Evolutionary conservation across 2,888 invertebrate species (phyloP), one percentile per base, ranked within the genome.

Genomic region (Caenorhabditis doughertyi): DNA sequence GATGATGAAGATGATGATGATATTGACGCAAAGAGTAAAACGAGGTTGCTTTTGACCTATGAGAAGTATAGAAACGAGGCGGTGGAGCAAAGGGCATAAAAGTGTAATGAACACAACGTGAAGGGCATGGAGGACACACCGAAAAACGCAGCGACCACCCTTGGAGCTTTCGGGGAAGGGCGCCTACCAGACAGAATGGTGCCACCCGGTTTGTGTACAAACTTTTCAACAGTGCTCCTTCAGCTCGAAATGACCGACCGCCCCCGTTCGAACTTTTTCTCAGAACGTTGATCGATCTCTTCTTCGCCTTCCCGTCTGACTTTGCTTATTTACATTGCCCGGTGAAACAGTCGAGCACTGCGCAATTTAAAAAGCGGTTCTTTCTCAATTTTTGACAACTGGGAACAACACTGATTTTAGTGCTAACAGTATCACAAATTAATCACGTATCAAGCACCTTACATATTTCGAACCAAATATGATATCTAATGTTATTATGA

Each of bases 371-470:
- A 21, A 51, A 7, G 47, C 27, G 29, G 18, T 23, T 47, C 35
- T 62, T 62, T 56, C 42, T 55, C 58, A 65, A 74, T 74, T 74
- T 76, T 76, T 49, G 76, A 76, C 67, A 76, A 76, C 67, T 76
- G 51, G 1, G 49, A 64, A 64, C 18, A 67, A 67, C 47, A 49
- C 49, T 72, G 71, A 65, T 79, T 79, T 49, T 72, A 72, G 71
- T 79, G 79, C 79, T 79, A 18, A 49, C 44, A 72, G 72, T 72
- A 72, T 79, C 79, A 79, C 65, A 47, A 79, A 53, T 72, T 51
- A 51, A 44, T 60, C 72, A 71, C 29, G 42, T 8, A 32, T 5
- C 51, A 53, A 53, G 53, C 18, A 53, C n/a, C n/a, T n/a, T n/a
- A n/a, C n/a, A n/a, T n/a, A n/a, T n/a, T n/a, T n/a, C n/a, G n/a